A percentile compares a stretch with the other conserved stretches of the same genome.
Evolutionary conservation across 2,113 vertebrate genomes (phyloP).

Genomic region (Felis catus): F.catus_Fca126_mat1.0 CM031414.1:139057001-139057500

Average conservation of each 20-base stretch:
- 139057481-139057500: not conserved
- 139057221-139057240: not conserved
- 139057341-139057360: not conserved
- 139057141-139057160: not conserved
- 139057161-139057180: not conserved
- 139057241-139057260: not conserved
- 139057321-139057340: not conserved
- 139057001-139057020: not conserved
- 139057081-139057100: not conserved
- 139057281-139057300: too few species aligned
- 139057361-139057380: not conserved
- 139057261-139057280: not conserved
- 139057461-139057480: not conserved
- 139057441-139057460: not conserved
- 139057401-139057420: not conserved
- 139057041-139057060: not conserved
- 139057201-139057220: not conserved
- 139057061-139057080: not conserved
- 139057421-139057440: not conserved
- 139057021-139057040: not conserved
- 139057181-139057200: too few species aligned
- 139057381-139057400: not conserved
- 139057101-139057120: not conserved
- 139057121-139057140: rapidly evolving
- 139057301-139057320: not conserved